Base-by-base conservation (phyloP, 2,888 invertebrate genomes). In the Petrophora chlorosata region DNA sequence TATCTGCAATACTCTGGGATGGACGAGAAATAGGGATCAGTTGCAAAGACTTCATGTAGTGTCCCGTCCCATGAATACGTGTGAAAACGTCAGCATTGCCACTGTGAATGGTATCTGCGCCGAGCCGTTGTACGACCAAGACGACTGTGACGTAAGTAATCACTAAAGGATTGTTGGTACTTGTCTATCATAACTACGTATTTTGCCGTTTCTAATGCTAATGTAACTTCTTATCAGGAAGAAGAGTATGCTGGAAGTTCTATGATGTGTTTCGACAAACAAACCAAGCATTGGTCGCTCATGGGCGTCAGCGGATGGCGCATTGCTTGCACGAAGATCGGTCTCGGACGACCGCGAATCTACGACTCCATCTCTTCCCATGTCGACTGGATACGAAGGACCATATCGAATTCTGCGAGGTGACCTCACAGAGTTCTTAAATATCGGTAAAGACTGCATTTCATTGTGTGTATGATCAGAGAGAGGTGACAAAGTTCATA, bases 231-330 rank as follows among this genome's bases (percentile, higher is more conserved):
- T n/a, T n/a, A 29, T 43, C 76, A 96, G 96, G 96, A 96, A 82
- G 96, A 96, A 85, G 96, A 97, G 84, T 94, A 95, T 65, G 96
- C 97, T 4, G 97, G 97, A 9, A 96, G 95, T 80, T 95, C 97
- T 3, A 94, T 97, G 91, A 92, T 96, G 72, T 97, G 97, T 69
- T 92, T 95, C 13, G 92, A 94, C 57, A 91, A 93, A 0, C 93
- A 94, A 56, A 92, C 92, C 15, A 93, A 92, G 56, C 93, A 92
- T 67, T 97, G 97, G 97, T 94, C 94, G 0, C 77, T 97, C 25
- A 90, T 93, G 16, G 97, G 97, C 0, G 93, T 97, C 1, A 94
- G 95, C 38, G 95, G 95, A 42, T 96, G 96, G 96, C 91, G 96
- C 53, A 96, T 97, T 65, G 96, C 96, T 0, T 97, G 96, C 67